These are phyloP conservation scores for Poecile atricapillus DNA, from an alignment of 2,113 vertebrate species.

Conservation along the genomic window DNA sequence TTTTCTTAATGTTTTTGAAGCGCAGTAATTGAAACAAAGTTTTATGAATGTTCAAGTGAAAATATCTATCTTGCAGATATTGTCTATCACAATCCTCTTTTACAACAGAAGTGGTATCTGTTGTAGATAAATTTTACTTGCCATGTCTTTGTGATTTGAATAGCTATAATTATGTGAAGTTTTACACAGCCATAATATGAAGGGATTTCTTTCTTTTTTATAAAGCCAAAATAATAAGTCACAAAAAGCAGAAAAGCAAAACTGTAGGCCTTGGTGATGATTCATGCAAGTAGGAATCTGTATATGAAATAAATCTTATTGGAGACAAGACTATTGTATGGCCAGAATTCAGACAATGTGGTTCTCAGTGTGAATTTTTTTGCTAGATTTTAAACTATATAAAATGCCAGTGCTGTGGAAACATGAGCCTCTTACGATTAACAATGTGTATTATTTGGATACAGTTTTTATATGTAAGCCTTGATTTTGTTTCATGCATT, in stretches of 20 bases:
- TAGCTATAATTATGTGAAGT: background rate
- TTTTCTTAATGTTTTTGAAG: background rate
- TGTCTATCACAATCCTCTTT: background rate
- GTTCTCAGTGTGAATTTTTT: background rate
- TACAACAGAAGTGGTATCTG: background rate
- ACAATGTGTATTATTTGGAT: background rate
- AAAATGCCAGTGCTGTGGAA: background rate
- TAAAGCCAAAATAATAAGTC: background rate
- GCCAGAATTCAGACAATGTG: background rate
- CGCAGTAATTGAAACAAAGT: background rate
- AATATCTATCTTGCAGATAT: background rate
- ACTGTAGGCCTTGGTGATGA: background rate
- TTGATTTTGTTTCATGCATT: background rate
- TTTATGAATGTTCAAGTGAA: background rate
- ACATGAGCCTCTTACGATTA: background rate
- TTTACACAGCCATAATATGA: background rate
- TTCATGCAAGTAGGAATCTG: background rate
- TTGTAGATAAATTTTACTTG: background rate
- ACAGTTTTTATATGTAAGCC: background rate
- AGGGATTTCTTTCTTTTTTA: background rate
- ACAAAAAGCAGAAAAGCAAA: background rate
- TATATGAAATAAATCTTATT: background rate
- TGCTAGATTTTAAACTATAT: background rate
- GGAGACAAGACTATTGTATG: background rate
- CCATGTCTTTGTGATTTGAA: background rate